Conservation (phyloP, 2,797 vertebrate genomes). For the Darevskia nairensis region DNA sequence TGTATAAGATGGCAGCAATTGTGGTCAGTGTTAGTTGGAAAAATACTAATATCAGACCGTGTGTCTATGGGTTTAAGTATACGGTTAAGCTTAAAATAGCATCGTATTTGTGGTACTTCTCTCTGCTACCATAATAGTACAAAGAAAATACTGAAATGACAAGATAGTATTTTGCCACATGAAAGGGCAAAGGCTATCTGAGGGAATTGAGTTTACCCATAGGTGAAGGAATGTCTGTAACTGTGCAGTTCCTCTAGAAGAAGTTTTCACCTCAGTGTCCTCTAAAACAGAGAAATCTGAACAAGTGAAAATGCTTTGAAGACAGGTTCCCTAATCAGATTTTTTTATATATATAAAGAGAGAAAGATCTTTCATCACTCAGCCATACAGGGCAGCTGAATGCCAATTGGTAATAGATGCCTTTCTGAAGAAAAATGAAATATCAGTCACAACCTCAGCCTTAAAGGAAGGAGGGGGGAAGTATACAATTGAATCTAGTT, state of each 20-base stretch:
- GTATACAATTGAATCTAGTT: slow-evolving; percentile 68
- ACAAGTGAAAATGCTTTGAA: slow-evolving; percentile 60
- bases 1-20: background rate
- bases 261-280: slow-evolving; percentile 38
- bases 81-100: background rate
- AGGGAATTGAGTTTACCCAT: slow-evolving; percentile 17
- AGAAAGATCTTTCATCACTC: slow-evolving; percentile 49
- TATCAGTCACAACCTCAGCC: slow-evolving; percentile 64
- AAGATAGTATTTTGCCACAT: background rate
- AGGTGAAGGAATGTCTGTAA: slow-evolving; percentile 17
- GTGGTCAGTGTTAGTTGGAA: background rate
- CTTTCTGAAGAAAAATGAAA: slow-evolving; percentile 64
- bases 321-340: slow-evolving; percentile 62
- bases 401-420: slow-evolving; percentile 67
- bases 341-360: slow-evolving; percentile 53
- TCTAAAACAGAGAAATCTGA: slow-evolving; percentile 46
- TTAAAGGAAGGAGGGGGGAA: slow-evolving; percentile 55
- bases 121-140: background rate
- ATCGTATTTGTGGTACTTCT: background rate
- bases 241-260: slow-evolving; percentile 31
- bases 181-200: background rate
- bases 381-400: slow-evolving; percentile 59
- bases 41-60: background rate
- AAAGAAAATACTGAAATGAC: background rate
- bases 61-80: background rate